Evolutionary conservation across 2,888 invertebrate genomes (phyloP).

Genomic region (Beris chalybata): DNA sequence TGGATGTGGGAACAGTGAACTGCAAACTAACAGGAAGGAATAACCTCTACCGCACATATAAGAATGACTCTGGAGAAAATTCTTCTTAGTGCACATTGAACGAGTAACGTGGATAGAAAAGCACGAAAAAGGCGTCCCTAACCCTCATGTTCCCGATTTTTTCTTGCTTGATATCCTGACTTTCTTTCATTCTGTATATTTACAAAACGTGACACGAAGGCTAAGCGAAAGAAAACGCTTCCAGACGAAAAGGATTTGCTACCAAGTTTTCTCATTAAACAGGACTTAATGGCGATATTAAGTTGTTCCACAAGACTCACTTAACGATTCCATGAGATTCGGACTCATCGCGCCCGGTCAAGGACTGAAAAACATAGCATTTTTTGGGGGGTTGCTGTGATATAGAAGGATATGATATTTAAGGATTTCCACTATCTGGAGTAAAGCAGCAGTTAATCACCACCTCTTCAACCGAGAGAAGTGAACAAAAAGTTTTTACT

Average conservation of each 20-base stretch:
- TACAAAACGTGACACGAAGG: constrained; percentile 32
- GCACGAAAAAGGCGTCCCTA: no score
- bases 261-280: constrained; percentile 34
- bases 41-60: background rate
- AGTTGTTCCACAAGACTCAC: constrained; percentile 8
- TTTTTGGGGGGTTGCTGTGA: no score
- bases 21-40: constrained; percentile 19
- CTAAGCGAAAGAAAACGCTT: constrained; percentile 25
- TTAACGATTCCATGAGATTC: no score
- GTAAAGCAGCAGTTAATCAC: no score
- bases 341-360: no score
- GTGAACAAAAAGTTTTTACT: no score
- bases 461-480: no score
- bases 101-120: background rate
- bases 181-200: constrained; percentile 23
- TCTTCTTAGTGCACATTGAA: background rate
- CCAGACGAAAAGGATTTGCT: constrained; percentile 23
- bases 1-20: constrained; percentile 23
- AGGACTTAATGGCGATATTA: constrained; percentile 28
- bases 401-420: no score
- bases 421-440: no score
- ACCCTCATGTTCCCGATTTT: no score
- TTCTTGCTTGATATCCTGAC: background rate
- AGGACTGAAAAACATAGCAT: no score
- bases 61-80: no score